Base-by-base conservation (phyloP, 2,888 invertebrate genomes). In the Achlya flavicornis region DNA sequence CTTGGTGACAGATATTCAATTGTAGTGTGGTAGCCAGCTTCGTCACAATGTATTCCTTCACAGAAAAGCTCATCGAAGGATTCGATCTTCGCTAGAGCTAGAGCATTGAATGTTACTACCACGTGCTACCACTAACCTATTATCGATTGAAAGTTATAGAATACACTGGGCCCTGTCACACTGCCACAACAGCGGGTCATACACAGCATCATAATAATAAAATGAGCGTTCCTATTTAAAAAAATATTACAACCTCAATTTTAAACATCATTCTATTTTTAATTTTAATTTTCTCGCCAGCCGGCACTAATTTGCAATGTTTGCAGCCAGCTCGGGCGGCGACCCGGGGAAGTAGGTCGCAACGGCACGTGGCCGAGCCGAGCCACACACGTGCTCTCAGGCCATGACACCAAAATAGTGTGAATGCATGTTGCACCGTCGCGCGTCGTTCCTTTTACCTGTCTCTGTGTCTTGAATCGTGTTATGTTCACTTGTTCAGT, bases 231-330 rank as follows among this genome's bases (percentile, higher is more conserved):
- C n/a, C 16, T 48, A 48, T 16, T 48, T 16, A 16, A 16, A 46
- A 12, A n/a, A n/a, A 14, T 14, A 26, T 26, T 14, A 48, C 16
- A 16, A 1, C 7, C 48, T 16, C 48, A 6, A 16, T 48, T 48
- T 19, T 6, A 38, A 38, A 60, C 41, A 3, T n/a, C 33, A 53
- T 62, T 63, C 43, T 60, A 66, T 66, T 57, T 61, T 32, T 35
- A 62, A 62, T n/a, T 62, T 32, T 35, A 62, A 64, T n/a, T 61
- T 62, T 64, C 61, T 35, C 57, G 61, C 59, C 61, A 62, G 61
- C 43, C 59, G n/a, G 26, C 41, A 32, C 53, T 53, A 53, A 53
- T 43, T 41, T 64, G 64, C 64, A 61, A 57, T 61, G 62, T 62
- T 64, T 67, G 63, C 67, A 64, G 62, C 59, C n/a, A 53, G 63